These are phyloP conservation scores for Archaeoteleia sp. DNA, from an alignment of 2,888 invertebrate species.

Conservation along the genomic window DNA sequence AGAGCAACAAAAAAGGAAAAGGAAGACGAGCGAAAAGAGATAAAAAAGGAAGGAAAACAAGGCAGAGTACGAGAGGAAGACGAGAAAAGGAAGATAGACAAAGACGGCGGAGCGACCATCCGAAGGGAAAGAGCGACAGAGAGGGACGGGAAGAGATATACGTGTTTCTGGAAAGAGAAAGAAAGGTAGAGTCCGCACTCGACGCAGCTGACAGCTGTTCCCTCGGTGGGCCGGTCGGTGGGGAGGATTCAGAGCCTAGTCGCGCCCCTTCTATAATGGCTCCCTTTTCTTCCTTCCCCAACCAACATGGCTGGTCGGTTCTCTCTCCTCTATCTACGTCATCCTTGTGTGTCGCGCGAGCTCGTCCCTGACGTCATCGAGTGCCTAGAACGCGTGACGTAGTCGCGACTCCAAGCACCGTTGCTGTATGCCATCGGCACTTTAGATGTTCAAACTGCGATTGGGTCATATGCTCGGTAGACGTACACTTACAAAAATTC, in stretches of 20 bases:
- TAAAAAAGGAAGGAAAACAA: slow-evolving; percentile 56
- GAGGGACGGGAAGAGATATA: slow-evolving; percentile 52
- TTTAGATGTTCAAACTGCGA: slow-evolving; percentile 14
- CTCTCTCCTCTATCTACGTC: slow-evolving; percentile 57
- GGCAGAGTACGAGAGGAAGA: slow-evolving; percentile 62
- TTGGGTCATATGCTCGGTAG: slow-evolving; percentile 6
- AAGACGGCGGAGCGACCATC: slow-evolving; percentile 25
- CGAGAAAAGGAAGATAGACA: slow-evolving; percentile 9
- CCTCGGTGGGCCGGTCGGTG: slow-evolving; percentile 74
- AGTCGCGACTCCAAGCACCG: slow-evolving; percentile 49
- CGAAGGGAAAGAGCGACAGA: slow-evolving; percentile 51
- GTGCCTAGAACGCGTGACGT: slow-evolving; percentile 58
- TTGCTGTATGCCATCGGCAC: slow-evolving; percentile 27
- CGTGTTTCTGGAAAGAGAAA: slow-evolving; percentile 54
- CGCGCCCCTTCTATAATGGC: slow-evolving; percentile 76
- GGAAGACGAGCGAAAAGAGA: slow-evolving; percentile 60
- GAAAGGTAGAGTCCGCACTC: slow-evolving; percentile 66
- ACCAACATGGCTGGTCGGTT: slow-evolving; percentile 72
- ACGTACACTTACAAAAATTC: too few species aligned
- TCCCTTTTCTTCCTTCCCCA: slow-evolving; percentile 75
- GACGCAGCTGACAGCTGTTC: slow-evolving; percentile 75
- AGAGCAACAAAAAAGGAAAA: slow-evolving; percentile 29
- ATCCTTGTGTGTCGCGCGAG: slow-evolving; percentile 43
- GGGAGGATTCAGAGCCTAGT: slow-evolving; percentile 75
- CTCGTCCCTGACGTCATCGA: slow-evolving; percentile 56